Percentiles rank a stretch among this genome's conserved stretches.
Conservation (phyloP, 2,113 vertebrate species). For the Myotis lucifugus region DNA sequence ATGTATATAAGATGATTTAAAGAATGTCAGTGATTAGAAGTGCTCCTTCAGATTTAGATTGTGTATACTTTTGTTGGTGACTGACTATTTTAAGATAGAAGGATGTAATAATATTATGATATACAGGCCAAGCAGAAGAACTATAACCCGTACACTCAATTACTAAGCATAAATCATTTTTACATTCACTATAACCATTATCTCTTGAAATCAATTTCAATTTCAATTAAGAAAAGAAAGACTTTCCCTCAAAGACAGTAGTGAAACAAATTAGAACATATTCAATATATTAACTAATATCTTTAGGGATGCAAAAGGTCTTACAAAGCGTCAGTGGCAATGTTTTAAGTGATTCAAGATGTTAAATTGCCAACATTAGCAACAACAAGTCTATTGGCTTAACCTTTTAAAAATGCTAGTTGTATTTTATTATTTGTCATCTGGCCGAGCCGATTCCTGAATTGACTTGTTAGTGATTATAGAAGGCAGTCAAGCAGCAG, state of each 20-base stretch:
- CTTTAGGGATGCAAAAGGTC: background rate
- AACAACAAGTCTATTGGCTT: background rate
- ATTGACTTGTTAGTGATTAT: background rate
- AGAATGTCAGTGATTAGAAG: background rate
- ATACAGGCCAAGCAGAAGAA: background rate
- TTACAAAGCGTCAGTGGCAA: background rate
- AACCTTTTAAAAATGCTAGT: background rate
- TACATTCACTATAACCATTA: background rate
- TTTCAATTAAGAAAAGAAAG: background rate
- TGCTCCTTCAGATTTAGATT: background rate
- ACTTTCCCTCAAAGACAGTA: background rate
- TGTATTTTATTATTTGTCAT: background rate
- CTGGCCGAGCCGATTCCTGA: background rate
- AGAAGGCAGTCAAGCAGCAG: background rate
- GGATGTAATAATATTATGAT: background rate
- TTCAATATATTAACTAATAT: background rate
- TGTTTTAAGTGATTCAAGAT: background rate
- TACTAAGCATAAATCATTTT: background rate
- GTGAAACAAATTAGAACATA: background rate
- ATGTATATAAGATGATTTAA: background rate
- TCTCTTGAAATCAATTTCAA: conserved; percentile 41
- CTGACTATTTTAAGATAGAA: background rate
- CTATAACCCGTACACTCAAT: background rate
- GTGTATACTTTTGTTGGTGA: background rate
- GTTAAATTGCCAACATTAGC: background rate